phyloP scores from a whole-genome alignment of 2,888 invertebrate genomes.

The Platycheirus rosarum region DNA sequence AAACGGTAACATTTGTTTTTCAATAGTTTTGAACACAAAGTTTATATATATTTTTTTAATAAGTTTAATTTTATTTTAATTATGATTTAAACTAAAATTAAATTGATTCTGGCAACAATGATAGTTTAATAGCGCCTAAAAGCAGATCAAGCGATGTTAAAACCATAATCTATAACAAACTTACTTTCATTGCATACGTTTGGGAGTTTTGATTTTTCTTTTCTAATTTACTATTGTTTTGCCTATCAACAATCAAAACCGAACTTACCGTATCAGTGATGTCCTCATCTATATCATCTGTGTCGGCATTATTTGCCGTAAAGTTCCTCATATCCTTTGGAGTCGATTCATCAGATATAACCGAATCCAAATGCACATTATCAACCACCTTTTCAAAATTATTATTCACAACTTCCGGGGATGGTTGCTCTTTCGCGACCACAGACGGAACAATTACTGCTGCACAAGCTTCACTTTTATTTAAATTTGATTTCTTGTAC shows the following conservation, averaged over 20 bases:
- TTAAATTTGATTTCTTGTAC: conserved; percentile 37
- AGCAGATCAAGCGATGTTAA: background rate
- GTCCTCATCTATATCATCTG: conserved; percentile 79
- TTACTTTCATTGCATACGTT: background rate
- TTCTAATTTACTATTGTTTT: background rate
- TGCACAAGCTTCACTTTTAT: background rate
- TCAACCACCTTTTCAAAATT: conserved; percentile 79
- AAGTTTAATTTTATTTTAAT: too few relatives aligned
- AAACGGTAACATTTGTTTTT: too few relatives aligned
- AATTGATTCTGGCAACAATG: background rate
- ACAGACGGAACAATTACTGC: conserved; percentile 14
- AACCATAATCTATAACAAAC: background rate
- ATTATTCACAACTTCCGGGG: conserved; percentile 41
- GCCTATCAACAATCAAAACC: too few relatives aligned
- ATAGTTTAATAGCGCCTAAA: background rate
- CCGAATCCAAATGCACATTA: conserved; percentile 80
- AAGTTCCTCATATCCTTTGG: conserved; percentile 79
- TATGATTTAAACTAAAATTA: too few relatives aligned
- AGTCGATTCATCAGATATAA: conserved; percentile 81
- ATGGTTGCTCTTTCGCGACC: conserved; percentile 15
- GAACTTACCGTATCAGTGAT: conserved; percentile 77
- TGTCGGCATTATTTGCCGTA: conserved; percentile 74
- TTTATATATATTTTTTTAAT: too few relatives aligned
- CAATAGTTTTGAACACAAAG: too few relatives aligned
- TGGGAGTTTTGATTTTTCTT: background rate